A percentile compares a stretch with the other conserved stretches of the same genome.
These are phyloP conservation scores for Myotis brandtii DNA, from an alignment of 2,113 vertebrate species.

Conservation along the genomic window DNA sequence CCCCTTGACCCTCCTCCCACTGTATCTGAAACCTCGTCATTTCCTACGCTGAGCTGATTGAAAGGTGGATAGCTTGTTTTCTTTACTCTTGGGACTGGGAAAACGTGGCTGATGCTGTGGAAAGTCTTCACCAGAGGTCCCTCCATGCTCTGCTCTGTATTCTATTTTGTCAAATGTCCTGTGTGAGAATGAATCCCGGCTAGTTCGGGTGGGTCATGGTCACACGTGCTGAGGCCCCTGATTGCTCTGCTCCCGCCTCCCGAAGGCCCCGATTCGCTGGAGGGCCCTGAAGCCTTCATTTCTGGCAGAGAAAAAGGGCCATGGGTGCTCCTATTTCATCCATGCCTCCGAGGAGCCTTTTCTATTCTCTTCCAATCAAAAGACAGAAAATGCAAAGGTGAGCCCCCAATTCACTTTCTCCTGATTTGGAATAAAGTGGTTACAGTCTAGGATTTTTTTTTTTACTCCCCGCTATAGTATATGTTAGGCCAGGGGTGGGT, in stretches of 20 bases:
- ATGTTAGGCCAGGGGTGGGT: not conserved
- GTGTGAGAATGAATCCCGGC: not conserved
- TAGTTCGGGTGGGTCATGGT: not conserved
- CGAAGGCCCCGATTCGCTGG: not conserved
- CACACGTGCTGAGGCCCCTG: not conserved
- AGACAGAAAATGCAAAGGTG: not conserved
- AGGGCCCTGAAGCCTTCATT: not conserved
- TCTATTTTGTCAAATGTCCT: not conserved
- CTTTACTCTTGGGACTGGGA: not conserved
- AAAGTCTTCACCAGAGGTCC: not conserved
- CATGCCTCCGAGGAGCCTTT: not conserved
- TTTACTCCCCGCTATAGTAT: not conserved
- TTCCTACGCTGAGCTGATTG: not conserved
- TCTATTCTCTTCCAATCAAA: not conserved
- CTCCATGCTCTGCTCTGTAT: not conserved
- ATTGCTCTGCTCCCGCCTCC: not conserved
- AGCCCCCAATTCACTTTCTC: not conserved
- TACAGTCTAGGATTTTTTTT: not conserved
- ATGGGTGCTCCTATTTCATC: not conserved
- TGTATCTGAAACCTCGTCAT: not conserved
- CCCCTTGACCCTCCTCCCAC: not conserved
- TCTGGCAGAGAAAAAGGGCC: not conserved
- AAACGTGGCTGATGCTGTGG: not conserved
- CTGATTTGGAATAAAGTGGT: not conserved
- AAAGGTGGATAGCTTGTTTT: not conserved